Conservation (phyloP, 2,888 invertebrate genomes). For the Masnerella sp. region DNA sequence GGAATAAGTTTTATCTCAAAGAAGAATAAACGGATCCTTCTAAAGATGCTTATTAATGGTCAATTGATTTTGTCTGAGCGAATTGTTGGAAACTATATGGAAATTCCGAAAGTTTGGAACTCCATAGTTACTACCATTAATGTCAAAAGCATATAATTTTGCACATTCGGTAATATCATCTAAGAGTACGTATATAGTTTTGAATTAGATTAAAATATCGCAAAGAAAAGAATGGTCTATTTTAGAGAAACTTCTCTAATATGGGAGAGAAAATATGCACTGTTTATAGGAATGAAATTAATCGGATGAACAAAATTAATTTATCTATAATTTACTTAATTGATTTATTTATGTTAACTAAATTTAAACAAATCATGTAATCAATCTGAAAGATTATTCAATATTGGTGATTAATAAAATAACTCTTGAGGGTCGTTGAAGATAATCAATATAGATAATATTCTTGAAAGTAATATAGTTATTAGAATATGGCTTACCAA, state of each 20-base stretch:
- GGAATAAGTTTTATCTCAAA: no score
- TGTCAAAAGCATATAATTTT: constrained; percentile 55
- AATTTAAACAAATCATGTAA: constrained; percentile 25
- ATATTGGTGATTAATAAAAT: constrained; percentile 41
- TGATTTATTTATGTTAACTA: no score
- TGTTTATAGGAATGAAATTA: no score
- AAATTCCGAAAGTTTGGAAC: constrained; percentile 51
- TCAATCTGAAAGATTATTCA: constrained; percentile 41
- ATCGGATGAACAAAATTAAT: neutral
- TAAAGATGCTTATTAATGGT: constrained; percentile 49
- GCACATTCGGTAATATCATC: constrained; percentile 38
- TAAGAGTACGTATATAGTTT: constrained; percentile 26
- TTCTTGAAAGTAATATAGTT: constrained; percentile 43
- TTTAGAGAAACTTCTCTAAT: no score
- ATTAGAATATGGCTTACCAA: constrained; percentile 41
- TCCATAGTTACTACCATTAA: constrained; percentile 50
- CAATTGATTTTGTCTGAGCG: constrained; percentile 40
- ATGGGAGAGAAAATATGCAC: no score
- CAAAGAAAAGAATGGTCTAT: neutral
- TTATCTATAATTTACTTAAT: no score
- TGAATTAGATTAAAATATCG: constrained; percentile 10
- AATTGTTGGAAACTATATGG: constrained; percentile 54
- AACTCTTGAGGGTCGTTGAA: constrained; percentile 41
- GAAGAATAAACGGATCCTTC: no score
- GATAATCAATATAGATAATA: constrained; percentile 53